Evolutionary conservation across 1,140 invertebrate genomes (phyloP).

Genomic region (Ganaspis sp.): DNA sequence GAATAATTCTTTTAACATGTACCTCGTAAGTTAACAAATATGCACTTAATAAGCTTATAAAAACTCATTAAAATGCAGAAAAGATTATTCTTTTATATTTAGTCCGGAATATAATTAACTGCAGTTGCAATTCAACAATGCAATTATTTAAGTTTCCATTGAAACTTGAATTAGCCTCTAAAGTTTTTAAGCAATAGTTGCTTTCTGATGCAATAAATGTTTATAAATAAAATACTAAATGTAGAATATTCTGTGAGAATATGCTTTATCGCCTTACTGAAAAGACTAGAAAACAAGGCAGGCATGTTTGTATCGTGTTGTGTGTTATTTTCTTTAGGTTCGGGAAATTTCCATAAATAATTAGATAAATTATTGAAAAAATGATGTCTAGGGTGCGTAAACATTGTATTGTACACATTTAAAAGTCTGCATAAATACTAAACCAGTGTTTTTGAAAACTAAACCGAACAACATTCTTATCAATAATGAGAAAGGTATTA

Average conservation of each 20-base stretch:
- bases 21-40: neutral
- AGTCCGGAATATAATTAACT: neutral
- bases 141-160: neutral
- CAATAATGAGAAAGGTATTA: too few relatives aligned
- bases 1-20: neutral
- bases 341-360: neutral
- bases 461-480: too few relatives aligned
- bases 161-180: neutral
- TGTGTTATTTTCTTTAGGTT: too few relatives aligned
- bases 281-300: too few relatives aligned
- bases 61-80: constrained; percentile 5
- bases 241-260: neutral
- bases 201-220: neutral
- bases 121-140: neutral
- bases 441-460: too few relatives aligned
- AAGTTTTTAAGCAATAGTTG: neutral
- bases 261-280: neutral
- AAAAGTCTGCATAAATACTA: too few relatives aligned
- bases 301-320: too few relatives aligned
- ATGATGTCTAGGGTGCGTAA: too few relatives aligned
- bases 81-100: neutral
- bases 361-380: too few relatives aligned
- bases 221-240: neutral
- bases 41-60: neutral
- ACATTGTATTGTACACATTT: too few relatives aligned